These are phyloP conservation scores for Drosophila bocki DNA, from an alignment of 1,140 invertebrate species.

Conservation along the genomic window DNA sequence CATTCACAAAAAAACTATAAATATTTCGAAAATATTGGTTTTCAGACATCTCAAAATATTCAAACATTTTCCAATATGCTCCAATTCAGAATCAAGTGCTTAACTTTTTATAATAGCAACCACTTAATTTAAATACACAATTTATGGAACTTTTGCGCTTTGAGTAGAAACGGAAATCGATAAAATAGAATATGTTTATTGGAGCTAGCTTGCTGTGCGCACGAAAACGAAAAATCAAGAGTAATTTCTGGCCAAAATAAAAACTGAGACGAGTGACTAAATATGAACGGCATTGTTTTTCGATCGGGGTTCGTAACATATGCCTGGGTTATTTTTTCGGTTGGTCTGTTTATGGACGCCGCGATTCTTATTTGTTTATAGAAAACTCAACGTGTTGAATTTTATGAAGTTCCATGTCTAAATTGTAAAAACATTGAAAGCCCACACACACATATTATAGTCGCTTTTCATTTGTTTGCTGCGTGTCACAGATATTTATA, in stretches of 20 bases:
- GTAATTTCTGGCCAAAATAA: conserved; percentile 52
- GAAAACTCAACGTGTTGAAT: conserved; percentile 60
- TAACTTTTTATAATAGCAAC: conserved; percentile 52
- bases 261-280: conserved; percentile 36
- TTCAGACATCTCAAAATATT: neutral
- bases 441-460: conserved; percentile 15
- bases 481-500: conserved; percentile 77
- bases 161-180: conserved; percentile 75
- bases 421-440: conserved; percentile 35
- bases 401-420: conserved; percentile 65
- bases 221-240: conserved; percentile 46
- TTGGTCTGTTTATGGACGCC: conserved; percentile 40
- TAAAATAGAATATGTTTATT: conserved; percentile 74
- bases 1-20: conserved; percentile 45
- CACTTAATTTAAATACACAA: conserved; percentile 53
- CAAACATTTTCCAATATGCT: conserved; percentile 13
- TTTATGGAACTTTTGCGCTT: conserved; percentile 51
- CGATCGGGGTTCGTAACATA: conserved; percentile 39
- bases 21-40: neutral
- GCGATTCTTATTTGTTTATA: conserved; percentile 60
- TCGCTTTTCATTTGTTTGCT: conserved; percentile 12
- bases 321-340: conserved; percentile 33
- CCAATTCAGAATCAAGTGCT: conserved; percentile 46
- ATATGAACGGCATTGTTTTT: conserved; percentile 61
- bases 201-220: conserved; percentile 15